These are phyloP conservation scores for Chloroceryle amazona DNA, from an alignment of 2,797 vertebrate genomes.

Conservation along the genomic window DNA sequence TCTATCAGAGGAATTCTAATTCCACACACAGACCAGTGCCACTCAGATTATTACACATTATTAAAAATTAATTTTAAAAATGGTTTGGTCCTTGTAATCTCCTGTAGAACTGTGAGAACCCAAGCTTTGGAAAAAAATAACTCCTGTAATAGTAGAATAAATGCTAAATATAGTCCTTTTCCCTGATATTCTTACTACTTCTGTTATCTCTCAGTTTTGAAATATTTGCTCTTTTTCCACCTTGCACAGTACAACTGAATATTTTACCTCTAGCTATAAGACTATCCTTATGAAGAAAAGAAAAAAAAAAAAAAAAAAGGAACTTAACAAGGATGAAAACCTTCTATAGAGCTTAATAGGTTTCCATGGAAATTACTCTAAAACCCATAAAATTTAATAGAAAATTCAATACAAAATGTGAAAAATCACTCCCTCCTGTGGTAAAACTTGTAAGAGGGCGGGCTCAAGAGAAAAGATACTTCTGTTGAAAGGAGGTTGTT, in stretches of 20 bases:
- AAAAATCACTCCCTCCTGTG: constrained; percentile 65
- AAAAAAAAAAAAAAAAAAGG: neutral
- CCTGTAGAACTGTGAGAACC: constrained; percentile 55
- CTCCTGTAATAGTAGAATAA: neutral
- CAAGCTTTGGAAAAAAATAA: constrained; percentile 8
- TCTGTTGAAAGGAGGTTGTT: neutral
- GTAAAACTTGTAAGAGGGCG: constrained; percentile 5
- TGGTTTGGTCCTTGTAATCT: constrained; percentile 69
- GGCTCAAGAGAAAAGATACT: neutral
- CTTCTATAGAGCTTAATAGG: neutral
- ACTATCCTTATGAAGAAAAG: neutral
- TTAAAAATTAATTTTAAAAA: constrained; percentile 88
- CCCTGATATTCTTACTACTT: neutral
- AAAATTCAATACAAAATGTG: neutral
- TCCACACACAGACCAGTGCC: constrained; percentile 79
- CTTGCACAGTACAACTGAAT: neutral
- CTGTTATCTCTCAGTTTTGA: neutral
- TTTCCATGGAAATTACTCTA: neutral
- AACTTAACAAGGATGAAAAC: neutral
- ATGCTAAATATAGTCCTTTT: neutral
- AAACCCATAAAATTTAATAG: neutral
- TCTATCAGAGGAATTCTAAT: constrained; percentile 85
- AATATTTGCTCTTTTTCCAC: neutral
- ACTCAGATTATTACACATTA: constrained; percentile 87
- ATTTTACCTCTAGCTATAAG: constrained; percentile 10